Percentiles rank a stretch among this genome's conserved stretches.
These are phyloP conservation scores for Rhabdophis nuchalis DNA, from an alignment of 2,797 vertebrate genomes.

Conservation along the genomic window DNA sequence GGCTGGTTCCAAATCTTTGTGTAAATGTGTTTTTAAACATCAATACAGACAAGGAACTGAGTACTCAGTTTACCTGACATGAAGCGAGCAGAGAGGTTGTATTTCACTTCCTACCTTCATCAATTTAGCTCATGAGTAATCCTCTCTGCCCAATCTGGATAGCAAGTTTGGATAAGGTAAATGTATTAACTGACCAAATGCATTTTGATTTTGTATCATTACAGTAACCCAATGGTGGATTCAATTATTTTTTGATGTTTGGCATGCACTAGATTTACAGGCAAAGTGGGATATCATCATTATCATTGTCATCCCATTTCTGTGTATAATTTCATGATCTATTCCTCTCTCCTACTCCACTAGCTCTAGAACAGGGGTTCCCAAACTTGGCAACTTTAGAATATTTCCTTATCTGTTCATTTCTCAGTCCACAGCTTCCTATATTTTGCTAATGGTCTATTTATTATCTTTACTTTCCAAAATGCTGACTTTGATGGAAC, in stretches of 20 bases:
- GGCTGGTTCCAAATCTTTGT: not conserved
- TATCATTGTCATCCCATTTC: not conserved
- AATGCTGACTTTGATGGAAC: constrained; percentile 5
- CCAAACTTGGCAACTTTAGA: too few species aligned
- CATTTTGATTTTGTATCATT: not conserved
- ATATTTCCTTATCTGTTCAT: not conserved
- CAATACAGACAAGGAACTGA: not conserved
- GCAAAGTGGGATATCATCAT: not conserved
- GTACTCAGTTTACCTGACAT: not conserved
- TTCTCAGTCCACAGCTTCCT: not conserved
- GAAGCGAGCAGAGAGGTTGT: not conserved
- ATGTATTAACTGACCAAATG: not conserved
- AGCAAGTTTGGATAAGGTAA: not conserved
- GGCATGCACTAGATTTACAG: not conserved
- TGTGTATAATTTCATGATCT: not conserved
- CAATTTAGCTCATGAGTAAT: not conserved
- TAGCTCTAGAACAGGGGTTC: too few species aligned
- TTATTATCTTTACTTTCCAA: not conserved
- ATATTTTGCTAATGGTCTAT: not conserved
- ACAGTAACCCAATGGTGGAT: not conserved
- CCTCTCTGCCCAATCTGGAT: not conserved
- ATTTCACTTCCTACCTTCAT: not conserved
- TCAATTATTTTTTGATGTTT: not conserved
- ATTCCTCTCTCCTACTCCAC: not conserved
- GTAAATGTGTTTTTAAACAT: not conserved